Conservation (phyloP, 2,797 vertebrate genomes). For the Anguilla megastoma region DNA sequence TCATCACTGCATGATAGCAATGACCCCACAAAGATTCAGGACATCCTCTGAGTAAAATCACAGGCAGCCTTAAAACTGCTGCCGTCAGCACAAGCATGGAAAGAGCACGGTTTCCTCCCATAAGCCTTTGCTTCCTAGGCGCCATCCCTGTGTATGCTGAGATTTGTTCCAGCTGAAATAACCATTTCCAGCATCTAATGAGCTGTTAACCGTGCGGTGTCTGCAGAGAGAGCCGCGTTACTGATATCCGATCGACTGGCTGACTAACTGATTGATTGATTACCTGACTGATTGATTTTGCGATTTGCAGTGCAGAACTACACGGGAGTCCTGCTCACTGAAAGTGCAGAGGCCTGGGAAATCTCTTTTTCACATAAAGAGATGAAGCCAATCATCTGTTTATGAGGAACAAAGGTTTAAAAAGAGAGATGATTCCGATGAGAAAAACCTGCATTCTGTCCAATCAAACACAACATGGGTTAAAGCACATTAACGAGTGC, state of each 20-base stretch:
- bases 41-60: background rate
- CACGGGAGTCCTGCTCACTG: background rate
- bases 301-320: background rate
- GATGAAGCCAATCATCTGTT: background rate
- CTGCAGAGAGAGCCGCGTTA: background rate
- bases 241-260: background rate
- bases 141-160: background rate
- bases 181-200: background rate
- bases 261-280: background rate
- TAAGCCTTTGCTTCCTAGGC: background rate
- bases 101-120: background rate
- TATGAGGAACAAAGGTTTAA: background rate
- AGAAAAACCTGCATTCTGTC: background rate
- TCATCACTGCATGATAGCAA: background rate
- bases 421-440: background rate
- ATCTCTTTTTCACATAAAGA: background rate
- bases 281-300: constrained; percentile 7
- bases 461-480: background rate
- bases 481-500: background rate
- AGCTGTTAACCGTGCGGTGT: background rate
- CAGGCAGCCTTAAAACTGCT: background rate
- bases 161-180: background rate
- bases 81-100: background rate
- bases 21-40: background rate
- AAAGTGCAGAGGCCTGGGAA: background rate